A percentile compares a stretch with the other conserved stretches of the same genome.
Evolutionary conservation across 2,888 invertebrate genomes (phyloP).

Genomic region (Epinotia nisella): DNA sequence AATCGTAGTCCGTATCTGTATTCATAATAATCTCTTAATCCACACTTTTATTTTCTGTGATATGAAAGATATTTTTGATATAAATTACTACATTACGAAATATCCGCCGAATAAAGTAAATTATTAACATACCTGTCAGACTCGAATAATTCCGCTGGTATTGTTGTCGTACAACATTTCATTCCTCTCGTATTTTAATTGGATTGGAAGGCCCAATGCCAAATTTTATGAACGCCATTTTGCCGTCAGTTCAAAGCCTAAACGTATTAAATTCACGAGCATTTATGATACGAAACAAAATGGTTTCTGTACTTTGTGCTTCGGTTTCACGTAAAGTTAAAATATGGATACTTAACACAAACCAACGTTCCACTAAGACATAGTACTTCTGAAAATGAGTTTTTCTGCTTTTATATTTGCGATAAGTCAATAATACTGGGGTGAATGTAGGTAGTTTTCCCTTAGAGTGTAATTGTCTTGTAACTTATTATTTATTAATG

Average conservation of each 20-base stretch:
- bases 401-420: too few species aligned
- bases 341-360: too few species aligned
- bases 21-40: too few species aligned
- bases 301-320: not conserved
- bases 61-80: not conserved
- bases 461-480: too few species aligned
- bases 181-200: constrained; percentile 17
- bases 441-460: too few species aligned
- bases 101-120: not conserved
- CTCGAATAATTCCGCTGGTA: not conserved
- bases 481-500: too few species aligned
- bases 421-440: too few species aligned
- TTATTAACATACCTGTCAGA: too few species aligned
- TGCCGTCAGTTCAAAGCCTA: constrained; percentile 3
- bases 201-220: constrained; percentile 2
- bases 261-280: constrained; percentile 12
- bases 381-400: too few species aligned
- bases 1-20: too few species aligned
- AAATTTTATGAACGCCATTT: constrained; percentile 22
- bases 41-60: not conserved
- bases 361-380: too few species aligned
- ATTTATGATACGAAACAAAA: not conserved
- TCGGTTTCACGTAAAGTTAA: not conserved
- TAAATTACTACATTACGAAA: not conserved
- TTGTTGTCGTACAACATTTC: not conserved